Evolutionary conservation across 2,888 invertebrate genomes (phyloP).

Genomic region (Lepidonotus clava): DNA sequence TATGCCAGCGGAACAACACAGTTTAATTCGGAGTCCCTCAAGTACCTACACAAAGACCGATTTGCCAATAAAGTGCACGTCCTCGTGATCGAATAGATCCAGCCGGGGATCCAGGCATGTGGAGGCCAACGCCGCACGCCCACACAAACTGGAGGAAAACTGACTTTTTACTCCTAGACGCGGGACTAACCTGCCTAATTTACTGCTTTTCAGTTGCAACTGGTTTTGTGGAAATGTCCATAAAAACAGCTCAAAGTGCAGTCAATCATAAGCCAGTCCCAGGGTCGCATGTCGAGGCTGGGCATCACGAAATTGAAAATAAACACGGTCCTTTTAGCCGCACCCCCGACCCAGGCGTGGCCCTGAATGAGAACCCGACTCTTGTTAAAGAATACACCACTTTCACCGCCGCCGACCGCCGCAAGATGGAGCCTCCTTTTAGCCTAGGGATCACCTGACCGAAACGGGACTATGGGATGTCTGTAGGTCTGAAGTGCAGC

Average conservation of each 20-base stretch:
- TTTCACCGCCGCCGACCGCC: not conserved
- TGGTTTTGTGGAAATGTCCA: not conserved
- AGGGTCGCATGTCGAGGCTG: not conserved
- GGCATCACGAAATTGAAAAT: slow-evolving; percentile 17
- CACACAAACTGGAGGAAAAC: too few relatives aligned
- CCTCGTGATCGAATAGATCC: too few relatives aligned
- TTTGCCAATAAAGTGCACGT: too few relatives aligned
- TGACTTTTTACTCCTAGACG: too few relatives aligned
- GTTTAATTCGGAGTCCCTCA: too few relatives aligned
- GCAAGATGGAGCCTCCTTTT: not conserved
- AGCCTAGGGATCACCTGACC: not conserved
- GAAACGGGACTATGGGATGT: too few relatives aligned
- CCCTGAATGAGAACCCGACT: not conserved
- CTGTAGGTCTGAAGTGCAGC: too few relatives aligned
- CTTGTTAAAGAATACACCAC: too few relatives aligned
- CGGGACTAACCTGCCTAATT: slow-evolving; percentile 1
- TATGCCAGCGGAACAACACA: too few relatives aligned
- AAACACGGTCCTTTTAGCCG: not conserved
- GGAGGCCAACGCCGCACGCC: too few relatives aligned
- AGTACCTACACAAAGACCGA: too few relatives aligned
- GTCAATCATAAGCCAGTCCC: slow-evolving; percentile 8
- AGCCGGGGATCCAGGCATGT: too few relatives aligned
- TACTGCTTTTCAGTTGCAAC: not conserved
- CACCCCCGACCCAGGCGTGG: not conserved
- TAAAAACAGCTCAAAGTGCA: not conserved